Evolutionary conservation across 2,113 vertebrate genomes (phyloP), one percentile per base, ranked within the genome.

Genomic region (Prunella himalayana): DNA sequence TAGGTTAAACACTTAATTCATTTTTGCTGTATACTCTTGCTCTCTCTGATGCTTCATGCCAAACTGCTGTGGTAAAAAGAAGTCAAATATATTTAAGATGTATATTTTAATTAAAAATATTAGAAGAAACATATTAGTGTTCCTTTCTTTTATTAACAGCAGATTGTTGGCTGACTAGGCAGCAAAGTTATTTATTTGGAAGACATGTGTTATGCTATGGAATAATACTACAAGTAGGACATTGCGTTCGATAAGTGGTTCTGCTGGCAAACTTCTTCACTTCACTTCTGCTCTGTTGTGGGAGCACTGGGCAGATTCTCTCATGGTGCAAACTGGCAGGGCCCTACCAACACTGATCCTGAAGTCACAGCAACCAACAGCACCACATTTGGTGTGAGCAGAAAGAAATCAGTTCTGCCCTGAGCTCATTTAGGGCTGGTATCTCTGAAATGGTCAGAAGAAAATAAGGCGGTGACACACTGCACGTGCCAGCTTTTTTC

Each of bases 71-170:
- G 61, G 84, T 88, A 95, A 92, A 92, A 95, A 93, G 30, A 81
- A 92, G 59, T 95, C 16, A 73, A 90, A 83, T 88, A 64, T 68
- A 84, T 95, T 95, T 42, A 92, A 93, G 61, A 93, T 2, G 3
- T 89, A 88, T 80, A 85, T 95, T 97, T 95, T 96, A 97, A 97
- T 97, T 95, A 94, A 96, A 95, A 91, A 82, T 96, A 94, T 94
- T 95, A 95, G 85, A 82, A 96, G 44, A 92, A 96, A 86, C 56
- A 25, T 94, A 92, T 93, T 96, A 90, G 49, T 78, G 27, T 94
- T 91, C 39, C 30, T 51, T 92, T 79, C 78, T 86, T 92, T 93
- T 92, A 96, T 95, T 95, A 96, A 77, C 59, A 95, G 60, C 94
- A 97, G 84, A 94, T 85, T 96, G 69, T 79, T 97, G 93, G 88